phyloP scores from a whole-genome alignment of 2,797 vertebrate species.

The Propithecus perrieri region DNA sequence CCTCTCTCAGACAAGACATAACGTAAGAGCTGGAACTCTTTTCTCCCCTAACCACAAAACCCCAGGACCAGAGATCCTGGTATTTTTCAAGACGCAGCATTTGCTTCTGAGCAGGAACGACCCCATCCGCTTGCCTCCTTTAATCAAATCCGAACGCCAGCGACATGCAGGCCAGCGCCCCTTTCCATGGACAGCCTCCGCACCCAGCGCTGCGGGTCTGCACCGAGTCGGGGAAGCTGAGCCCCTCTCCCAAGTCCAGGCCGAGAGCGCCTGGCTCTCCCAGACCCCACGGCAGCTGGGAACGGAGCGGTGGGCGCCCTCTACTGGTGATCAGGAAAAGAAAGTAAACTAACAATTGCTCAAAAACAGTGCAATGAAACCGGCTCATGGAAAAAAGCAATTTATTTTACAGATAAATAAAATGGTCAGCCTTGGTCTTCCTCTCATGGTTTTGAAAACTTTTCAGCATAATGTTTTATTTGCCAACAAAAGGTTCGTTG shows the following conservation, averaged over 20 bases:
- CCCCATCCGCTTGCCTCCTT: neutral
- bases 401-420: neutral
- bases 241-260: too few relatives aligned
- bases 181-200: neutral
- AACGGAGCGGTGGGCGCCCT: neutral
- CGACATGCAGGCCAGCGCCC: neutral
- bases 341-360: too few relatives aligned
- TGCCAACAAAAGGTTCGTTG: neutral
- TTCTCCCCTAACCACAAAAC: neutral
- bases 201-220: rapidly evolving
- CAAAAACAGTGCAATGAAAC: neutral
- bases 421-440: rapidly evolving
- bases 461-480: neutral
- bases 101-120: neutral
- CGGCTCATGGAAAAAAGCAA: neutral
- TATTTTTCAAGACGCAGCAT: neutral
- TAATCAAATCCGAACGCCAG: neutral
- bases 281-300: rapidly evolving
- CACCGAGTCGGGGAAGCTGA: rapidly evolving
- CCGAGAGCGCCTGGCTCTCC: neutral
- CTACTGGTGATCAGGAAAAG: neutral
- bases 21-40: neutral
- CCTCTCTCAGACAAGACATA: neutral
- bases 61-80: neutral
- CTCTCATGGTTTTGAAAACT: too few relatives aligned